Percentiles rank a stretch among this genome's conserved stretches.
Evolutionary conservation across 2,888 invertebrate genomes (phyloP).

Genomic region (Gandaritis pyraliata): DNA sequence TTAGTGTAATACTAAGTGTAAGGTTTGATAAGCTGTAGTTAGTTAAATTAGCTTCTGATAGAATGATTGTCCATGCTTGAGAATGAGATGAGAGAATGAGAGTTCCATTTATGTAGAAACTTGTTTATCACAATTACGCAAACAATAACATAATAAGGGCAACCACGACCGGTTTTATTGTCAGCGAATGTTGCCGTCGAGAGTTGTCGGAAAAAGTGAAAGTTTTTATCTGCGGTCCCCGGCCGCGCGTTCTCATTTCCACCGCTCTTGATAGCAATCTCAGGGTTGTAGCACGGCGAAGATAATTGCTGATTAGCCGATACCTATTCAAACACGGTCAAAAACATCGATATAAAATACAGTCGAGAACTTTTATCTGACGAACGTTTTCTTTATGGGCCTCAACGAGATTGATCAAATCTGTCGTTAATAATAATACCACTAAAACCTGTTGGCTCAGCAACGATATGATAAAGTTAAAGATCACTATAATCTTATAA

Average conservation of each 20-base stretch:
- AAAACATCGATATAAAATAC: too few species aligned
- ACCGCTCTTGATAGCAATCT: conserved; percentile 75
- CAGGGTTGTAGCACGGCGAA: conserved; percentile 58
- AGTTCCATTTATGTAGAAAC: conserved; percentile 56
- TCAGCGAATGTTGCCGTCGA: conserved; percentile 70
- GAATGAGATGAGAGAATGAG: conserved; percentile 26
- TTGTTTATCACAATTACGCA: conserved; percentile 70
- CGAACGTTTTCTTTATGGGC: too few species aligned
- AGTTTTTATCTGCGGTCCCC: conserved; percentile 80
- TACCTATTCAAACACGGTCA: conserved; percentile 32
- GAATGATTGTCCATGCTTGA: too few species aligned
- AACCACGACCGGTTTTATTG: conserved; percentile 71
- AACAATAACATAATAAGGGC: conserved; percentile 74
- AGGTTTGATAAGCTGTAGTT: too few species aligned
- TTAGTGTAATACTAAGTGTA: too few species aligned
- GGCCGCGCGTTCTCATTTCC: conserved; percentile 76
- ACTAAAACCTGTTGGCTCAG: too few species aligned
- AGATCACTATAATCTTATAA: too few species aligned
- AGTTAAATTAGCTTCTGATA: too few species aligned
- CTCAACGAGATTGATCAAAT: too few species aligned
- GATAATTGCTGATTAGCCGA: conserved; percentile 60
- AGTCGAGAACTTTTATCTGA: too few species aligned
- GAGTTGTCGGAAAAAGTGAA: conserved; percentile 78
- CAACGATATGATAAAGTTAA: too few species aligned
- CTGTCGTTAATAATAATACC: too few species aligned